A percentile compares a stretch with the other conserved stretches of the same genome.
These are phyloP conservation scores for Nematolebias whitei DNA, from an alignment of 2,113 vertebrate genomes.

Conservation along the genomic window DNA sequence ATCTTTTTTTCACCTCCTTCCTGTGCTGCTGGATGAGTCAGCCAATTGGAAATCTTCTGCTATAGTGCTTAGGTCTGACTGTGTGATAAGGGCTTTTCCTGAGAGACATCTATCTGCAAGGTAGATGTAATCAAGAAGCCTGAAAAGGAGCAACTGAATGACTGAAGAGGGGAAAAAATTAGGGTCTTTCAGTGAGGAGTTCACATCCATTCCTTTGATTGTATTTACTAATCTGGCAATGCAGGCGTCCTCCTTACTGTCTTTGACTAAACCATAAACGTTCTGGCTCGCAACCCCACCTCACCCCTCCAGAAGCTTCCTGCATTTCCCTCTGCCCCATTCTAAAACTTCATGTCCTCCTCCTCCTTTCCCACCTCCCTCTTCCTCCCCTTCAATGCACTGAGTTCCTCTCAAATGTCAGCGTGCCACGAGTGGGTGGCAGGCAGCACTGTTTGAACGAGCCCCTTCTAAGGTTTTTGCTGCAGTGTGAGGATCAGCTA, in stretches of 20 bases:
- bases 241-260: constrained; percentile 19
- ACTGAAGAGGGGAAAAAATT: constrained; percentile 24
- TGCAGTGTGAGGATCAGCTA: constrained; percentile 60
- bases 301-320: constrained; percentile 20
- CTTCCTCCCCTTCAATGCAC: constrained; percentile 54
- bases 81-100: constrained; percentile 65
- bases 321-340: constrained; percentile 23
- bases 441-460: constrained; percentile 62
- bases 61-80: constrained; percentile 50
- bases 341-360: constrained; percentile 55
- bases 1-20: constrained; percentile 19
- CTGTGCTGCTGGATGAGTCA: constrained; percentile 68
- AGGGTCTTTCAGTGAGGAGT: constrained; percentile 21
- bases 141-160: constrained; percentile 14
- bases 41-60: constrained; percentile 50
- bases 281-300: constrained; percentile 4
- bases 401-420: constrained; percentile 73
- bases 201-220: constrained; percentile 41
- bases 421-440: constrained; percentile 74
- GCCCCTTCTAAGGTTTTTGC: constrained; percentile 54
- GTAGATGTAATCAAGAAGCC: constrained; percentile 36
- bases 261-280: constrained; percentile 38
- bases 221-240: constrained; percentile 37
- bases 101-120: constrained; percentile 51
- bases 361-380: constrained; percentile 41